Base-by-base conservation (phyloP, 2,113 vertebrate genomes). In the Muntiacus muntjak region DNA sequence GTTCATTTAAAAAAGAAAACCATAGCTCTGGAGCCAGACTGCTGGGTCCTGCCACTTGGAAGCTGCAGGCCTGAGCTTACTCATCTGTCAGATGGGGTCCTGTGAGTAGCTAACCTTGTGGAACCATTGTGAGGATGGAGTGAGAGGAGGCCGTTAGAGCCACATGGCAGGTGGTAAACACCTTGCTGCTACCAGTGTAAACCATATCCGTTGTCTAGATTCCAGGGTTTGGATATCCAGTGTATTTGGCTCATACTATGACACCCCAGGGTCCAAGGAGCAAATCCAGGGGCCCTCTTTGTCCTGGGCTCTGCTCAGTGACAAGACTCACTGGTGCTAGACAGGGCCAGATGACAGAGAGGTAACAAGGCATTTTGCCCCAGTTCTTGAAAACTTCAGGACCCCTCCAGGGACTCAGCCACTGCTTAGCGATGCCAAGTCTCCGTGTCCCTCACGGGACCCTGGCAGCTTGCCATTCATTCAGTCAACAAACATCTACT, bases 401-500 rank as follows among this genome's bases (percentile, higher is more conserved):
- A 43, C 21, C 76, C 54, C 57, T 55, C 83, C 71, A 57, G 71
- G 87, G 76, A 33, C 54, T 67, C 26, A 9, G 50, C n/a, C 5
- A 1, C 55, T 87, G 91, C 33, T 36, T 21, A 26, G 6, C 2
- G 5, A 91, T 0, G 5, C 47, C 52, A 16, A 13, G 26, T 85
- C 33, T 89, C 64, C 1, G 0, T 6, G 26, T 62, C 58, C 40
- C 33, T 78, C 33, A 1, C 0, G n/a, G 26, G 58, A 40, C 57
- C 23, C 36, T 5, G n/a, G 13, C 26, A 33, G 85, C 40, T 5
- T 7, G 23, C 30, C 14, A 0, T 67, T 94, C n/a, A 87, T 89
- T 92, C 95, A 83, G 91, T 94, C 94, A 85, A 57, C 58, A 89
- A 94, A 85, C 54, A 91, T 89, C 88, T 36, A 14, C 57, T 11